Conservation (phyloP, 2,113 vertebrate species). For the Lepisosteus oculatus region DNA sequence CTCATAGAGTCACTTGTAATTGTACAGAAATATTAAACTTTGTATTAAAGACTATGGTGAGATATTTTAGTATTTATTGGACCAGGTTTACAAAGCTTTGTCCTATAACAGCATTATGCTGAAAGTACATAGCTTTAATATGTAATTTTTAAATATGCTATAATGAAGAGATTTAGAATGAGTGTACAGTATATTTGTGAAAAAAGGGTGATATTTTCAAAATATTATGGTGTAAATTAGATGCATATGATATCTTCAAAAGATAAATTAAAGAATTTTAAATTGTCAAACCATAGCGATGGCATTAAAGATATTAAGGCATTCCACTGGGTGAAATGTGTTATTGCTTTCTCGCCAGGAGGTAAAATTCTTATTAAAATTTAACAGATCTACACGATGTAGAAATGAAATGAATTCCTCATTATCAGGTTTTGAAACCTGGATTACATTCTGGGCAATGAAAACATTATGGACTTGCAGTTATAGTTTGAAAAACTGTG, state of each 20-base stretch:
- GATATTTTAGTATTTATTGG: too few relatives aligned
- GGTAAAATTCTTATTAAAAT: constrained; percentile 24
- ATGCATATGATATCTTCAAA: constrained; percentile 1
- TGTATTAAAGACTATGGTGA: too few relatives aligned
- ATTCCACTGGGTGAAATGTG: constrained; percentile 9
- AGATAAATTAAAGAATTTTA: constrained; percentile 6
- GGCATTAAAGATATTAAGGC: constrained; percentile 14
- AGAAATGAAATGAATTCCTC: constrained; percentile 27
- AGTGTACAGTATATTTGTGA: not conserved
- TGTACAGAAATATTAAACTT: too few relatives aligned
- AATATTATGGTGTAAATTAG: not conserved
- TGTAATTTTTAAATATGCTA: not conserved
- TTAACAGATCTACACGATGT: constrained; percentile 22
- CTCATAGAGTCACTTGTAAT: too few relatives aligned
- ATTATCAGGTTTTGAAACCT: constrained; percentile 25
- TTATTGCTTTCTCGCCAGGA: constrained; percentile 29
- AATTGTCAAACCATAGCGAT: constrained; percentile 2
- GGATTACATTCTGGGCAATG: constrained; percentile 18
- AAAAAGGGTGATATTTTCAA: not conserved
- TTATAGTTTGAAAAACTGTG: not conserved
- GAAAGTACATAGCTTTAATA: not conserved
- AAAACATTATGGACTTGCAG: not conserved
- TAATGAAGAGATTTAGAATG: not conserved
- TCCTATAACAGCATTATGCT: not conserved
- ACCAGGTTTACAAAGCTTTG: too few relatives aligned